Evolutionary conservation across 1,140 invertebrate genomes (phyloP).

Genomic region (Drosophila nannoptera): DNA sequence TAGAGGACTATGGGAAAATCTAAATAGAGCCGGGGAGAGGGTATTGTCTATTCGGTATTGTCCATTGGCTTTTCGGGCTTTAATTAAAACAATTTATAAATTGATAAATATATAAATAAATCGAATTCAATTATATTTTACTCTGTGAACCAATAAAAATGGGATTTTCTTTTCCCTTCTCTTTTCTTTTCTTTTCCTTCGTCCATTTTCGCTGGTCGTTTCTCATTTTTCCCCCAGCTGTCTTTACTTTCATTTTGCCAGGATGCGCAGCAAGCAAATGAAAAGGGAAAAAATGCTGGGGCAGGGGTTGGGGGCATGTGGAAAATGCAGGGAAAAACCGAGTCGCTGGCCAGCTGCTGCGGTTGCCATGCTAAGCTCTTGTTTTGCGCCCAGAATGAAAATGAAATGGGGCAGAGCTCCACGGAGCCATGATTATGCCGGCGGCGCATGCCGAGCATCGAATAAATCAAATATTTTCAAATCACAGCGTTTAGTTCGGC

Average conservation of each 20-base stretch:
- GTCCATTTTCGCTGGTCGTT: too few relatives aligned
- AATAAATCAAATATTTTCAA: constrained; percentile 39
- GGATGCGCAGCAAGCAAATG: too few relatives aligned
- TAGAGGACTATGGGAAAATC: too few relatives aligned
- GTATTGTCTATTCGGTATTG: too few relatives aligned
- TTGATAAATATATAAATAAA: constrained; percentile 22
- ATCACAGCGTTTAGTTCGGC: constrained; percentile 22
- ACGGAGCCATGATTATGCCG: constrained; percentile 31
- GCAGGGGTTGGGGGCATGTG: too few relatives aligned
- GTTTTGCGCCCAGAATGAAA: constrained; percentile 29
- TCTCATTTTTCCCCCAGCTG: too few relatives aligned
- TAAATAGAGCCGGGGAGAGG: too few relatives aligned
- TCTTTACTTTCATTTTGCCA: too few relatives aligned
- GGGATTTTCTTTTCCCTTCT: too few relatives aligned
- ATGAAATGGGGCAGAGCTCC: constrained; percentile 29
- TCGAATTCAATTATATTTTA: constrained; percentile 50
- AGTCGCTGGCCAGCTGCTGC: constrained; percentile 25
- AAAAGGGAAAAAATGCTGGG: too few relatives aligned
- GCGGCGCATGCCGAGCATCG: constrained; percentile 18
- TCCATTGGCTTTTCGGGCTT: constrained; percentile 30
- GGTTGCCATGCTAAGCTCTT: constrained; percentile 37
- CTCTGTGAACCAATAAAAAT: background rate
- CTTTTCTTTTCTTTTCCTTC: too few relatives aligned
- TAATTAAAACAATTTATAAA: constrained; percentile 41
- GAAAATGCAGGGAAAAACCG: background rate